Percentiles rank a stretch among this genome's conserved stretches.
Conservation (phyloP, 30 jellyfish, hydroid and myxozoan genomes). For the Mastigias papua region DNA sequence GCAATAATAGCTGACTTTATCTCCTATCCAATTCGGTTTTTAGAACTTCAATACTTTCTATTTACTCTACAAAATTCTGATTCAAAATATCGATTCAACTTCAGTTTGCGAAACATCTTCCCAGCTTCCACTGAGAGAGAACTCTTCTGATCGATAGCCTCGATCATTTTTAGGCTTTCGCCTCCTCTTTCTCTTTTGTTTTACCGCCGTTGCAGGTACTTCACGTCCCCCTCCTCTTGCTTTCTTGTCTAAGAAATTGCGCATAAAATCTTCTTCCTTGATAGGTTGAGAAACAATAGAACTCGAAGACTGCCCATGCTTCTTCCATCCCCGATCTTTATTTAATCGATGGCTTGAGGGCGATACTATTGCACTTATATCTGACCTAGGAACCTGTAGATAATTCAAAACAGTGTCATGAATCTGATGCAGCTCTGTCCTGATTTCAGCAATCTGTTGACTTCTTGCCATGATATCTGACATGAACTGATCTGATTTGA, state of each 20-base stretch:
- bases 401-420: conserved; percentile 23
- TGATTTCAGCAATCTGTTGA: conserved; percentile 56
- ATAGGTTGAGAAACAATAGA: conserved; percentile 10
- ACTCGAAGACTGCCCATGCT: not conserved
- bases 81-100: conserved; percentile 41
- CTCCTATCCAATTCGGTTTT: no score
- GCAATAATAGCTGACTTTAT: no score
- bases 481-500: conserved; percentile 17
- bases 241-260: conserved; percentile 28
- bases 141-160: conserved; percentile 31
- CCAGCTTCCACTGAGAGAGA: conserved; percentile 74
- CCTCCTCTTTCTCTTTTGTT: conserved; percentile 16
- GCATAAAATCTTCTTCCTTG: conserved; percentile 52
- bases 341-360: not conserved
- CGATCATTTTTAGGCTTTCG: conserved; percentile 34
- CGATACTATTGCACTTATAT: conserved; percentile 2
- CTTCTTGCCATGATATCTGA: conserved; percentile 52
- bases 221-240: conserved; percentile 2
- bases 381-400: conserved; percentile 4
- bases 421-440: conserved; percentile 40
- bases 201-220: conserved; percentile 42
- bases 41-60: no score
- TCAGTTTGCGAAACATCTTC: conserved; percentile 73
- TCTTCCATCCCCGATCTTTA: not conserved
- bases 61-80: no score